phyloP scores from a whole-genome alignment of 1,140 invertebrate species.

The Drosophila malerkotliana region DNA sequence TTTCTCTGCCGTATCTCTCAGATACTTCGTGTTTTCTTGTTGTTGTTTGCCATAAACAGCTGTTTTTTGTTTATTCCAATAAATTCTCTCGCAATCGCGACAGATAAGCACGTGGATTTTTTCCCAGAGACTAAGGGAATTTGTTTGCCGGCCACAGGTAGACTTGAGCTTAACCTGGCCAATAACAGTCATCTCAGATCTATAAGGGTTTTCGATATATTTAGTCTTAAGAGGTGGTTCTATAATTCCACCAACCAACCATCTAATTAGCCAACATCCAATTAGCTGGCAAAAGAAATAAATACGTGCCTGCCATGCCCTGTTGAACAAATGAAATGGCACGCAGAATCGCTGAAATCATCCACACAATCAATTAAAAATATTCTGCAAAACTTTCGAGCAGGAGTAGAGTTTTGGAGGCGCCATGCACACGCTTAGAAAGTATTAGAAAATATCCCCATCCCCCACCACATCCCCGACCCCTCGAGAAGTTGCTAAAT shows the following conservation, averaged over 20 bases:
- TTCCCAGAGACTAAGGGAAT: conserved; percentile 13
- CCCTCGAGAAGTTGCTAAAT: conserved; percentile 45
- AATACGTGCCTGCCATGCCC: conserved; percentile 47
- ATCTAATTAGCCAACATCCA: conserved; percentile 52
- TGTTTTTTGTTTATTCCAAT: conserved; percentile 79
- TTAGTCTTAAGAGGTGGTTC: neutral
- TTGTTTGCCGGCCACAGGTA: conserved; percentile 50
- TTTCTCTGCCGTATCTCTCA: conserved; percentile 12
- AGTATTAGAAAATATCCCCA: conserved; percentile 45
- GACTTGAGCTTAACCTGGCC: neutral
- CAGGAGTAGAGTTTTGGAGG: conserved; percentile 14
- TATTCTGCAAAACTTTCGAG: conserved; percentile 15
- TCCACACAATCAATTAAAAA: conserved; percentile 74
- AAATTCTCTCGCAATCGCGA: conserved; percentile 52
- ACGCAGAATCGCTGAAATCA: conserved; percentile 65
- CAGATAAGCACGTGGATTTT: conserved; percentile 77
- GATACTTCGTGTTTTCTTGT: neutral
- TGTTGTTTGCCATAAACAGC: conserved; percentile 46
- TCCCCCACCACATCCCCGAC: neutral
- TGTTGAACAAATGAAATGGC: conserved; percentile 67
- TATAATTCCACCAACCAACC: neutral
- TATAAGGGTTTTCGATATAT: neutral
- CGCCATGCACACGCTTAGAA: conserved; percentile 33
- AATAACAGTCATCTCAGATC: neutral
- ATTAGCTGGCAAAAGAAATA: conserved; percentile 44